These are phyloP conservation scores for Ceriagrion tenellum DNA, from an alignment of 2,888 invertebrate genomes.

Conservation along the genomic window DNA sequence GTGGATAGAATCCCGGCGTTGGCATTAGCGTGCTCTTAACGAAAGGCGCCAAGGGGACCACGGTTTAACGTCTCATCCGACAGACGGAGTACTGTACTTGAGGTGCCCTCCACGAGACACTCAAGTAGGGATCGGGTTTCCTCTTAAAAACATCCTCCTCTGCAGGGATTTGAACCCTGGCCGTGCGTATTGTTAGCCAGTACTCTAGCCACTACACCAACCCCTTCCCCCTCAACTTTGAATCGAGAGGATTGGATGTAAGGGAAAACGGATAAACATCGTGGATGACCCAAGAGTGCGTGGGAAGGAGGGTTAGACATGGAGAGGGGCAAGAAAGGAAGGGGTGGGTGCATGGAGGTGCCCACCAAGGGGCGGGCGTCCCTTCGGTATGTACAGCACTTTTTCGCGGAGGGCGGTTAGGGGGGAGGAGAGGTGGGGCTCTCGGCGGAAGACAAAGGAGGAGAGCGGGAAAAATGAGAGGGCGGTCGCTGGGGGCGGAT, in stretches of 20 bases:
- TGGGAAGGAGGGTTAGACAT: conserved; percentile 41
- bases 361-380: neutral
- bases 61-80: too few relatives aligned
- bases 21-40: too few relatives aligned
- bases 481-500: neutral
- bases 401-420: neutral
- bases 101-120: too few relatives aligned
- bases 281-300: conserved; percentile 61
- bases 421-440: neutral
- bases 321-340: neutral
- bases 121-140: too few relatives aligned
- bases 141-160: too few relatives aligned
- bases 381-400: conserved; percentile 15
- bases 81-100: too few relatives aligned
- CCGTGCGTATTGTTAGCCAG: too few relatives aligned
- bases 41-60: too few relatives aligned
- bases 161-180: too few relatives aligned
- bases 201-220: too few relatives aligned
- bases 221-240: too few relatives aligned
- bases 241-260: neutral
- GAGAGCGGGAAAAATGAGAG: conserved; percentile 6
- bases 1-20: too few relatives aligned
- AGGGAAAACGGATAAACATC: conserved; percentile 44
- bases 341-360: neutral
- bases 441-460: neutral